Percentiles rank a stretch among this genome's conserved stretches.
Evolutionary conservation across 2,113 vertebrate species (phyloP).

Genomic region (Phaetusa simplex): DNA sequence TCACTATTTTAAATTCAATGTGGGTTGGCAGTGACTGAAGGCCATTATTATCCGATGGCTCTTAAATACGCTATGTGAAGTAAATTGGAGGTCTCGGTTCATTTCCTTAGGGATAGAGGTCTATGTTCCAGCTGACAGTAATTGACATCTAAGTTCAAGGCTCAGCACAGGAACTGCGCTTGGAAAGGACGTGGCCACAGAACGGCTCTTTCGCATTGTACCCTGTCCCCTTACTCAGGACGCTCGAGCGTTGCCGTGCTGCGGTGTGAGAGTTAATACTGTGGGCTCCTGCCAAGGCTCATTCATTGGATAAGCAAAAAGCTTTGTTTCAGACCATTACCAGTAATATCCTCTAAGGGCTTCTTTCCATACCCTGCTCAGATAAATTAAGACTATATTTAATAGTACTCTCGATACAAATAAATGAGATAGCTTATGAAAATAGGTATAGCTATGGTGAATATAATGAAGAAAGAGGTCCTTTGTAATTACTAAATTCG

Average conservation of each 20-base stretch:
- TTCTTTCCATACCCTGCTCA: background rate
- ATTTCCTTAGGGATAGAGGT: slow-evolving; percentile 3
- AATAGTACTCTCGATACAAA: slow-evolving; percentile 40
- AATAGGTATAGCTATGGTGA: background rate
- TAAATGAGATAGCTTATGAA: slow-evolving; percentile 28
- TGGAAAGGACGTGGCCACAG: background rate
- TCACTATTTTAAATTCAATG: slow-evolving; percentile 3
- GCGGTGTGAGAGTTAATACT: background rate
- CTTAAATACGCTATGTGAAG: background rate
- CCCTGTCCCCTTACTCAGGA: background rate
- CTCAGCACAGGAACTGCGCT: background rate
- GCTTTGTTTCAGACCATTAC: slow-evolving; percentile 15
- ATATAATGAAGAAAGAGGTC: slow-evolving; percentile 13
- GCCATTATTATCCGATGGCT: background rate
- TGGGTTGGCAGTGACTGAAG: slow-evolving; percentile 25
- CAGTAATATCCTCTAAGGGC: background rate
- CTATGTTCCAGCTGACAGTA: background rate
- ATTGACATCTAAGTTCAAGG: background rate
- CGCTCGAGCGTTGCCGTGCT: background rate
- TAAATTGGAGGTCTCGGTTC: slow-evolving; percentile 9
- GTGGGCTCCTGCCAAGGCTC: background rate
- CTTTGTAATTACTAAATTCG: slow-evolving; percentile 12
- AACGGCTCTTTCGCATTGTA: accelerated
- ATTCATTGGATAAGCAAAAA: background rate
- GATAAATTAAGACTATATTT: slow-evolving; percentile 23